Base-by-base conservation (phyloP, 2,113 vertebrate genomes). In the Oophaga pumilio region DNA sequence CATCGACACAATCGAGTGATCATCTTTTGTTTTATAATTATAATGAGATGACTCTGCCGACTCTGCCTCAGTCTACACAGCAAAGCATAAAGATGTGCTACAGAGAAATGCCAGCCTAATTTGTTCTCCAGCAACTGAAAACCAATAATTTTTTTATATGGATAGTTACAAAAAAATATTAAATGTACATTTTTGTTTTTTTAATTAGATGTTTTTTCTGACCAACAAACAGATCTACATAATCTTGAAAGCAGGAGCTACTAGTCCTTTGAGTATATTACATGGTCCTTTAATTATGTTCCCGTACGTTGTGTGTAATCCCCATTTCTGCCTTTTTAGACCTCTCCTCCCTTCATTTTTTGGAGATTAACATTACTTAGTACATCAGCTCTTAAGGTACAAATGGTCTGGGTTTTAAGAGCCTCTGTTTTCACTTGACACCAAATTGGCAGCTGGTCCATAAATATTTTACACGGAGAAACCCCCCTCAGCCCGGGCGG, bases 351-450 rank as follows among this genome's bases (percentile, higher is more conserved):
- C 59, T 11, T 2, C 62, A 68, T 82, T 66, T 52, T 82, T 50
- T 64, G 60, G 60, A 66, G 80, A 82, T 68, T 82, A 66, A n/a
- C 33, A 8, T 66, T 24, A 62, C 60, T 52, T 66, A 52, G 18
- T 82, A 17, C 80, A 71, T 79, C 76, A 71, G 49, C 50, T 52
- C 57, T 22, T 84, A 89, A 91, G 95, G 93, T 17, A 24, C n/a
- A 57, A 53, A 24, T 57, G 22, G 92, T 93, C 94, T 92, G 93
- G 33, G 93, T 97, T 96, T 97, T 92, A 96, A 94, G 89, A 88
- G 93, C 93, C 95, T 95, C 92, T 93, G 92, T 95, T 95, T 97
- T 93, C 94, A 96, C 92, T 93, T 89, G 94, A 97, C 95, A 96
- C 94, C 93, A 95, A 93, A 92, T 93, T 96, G 94, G 95, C 94